Conservation (phyloP, 2,113 vertebrate genomes). For the Pelecanoides urinatrix region DNA sequence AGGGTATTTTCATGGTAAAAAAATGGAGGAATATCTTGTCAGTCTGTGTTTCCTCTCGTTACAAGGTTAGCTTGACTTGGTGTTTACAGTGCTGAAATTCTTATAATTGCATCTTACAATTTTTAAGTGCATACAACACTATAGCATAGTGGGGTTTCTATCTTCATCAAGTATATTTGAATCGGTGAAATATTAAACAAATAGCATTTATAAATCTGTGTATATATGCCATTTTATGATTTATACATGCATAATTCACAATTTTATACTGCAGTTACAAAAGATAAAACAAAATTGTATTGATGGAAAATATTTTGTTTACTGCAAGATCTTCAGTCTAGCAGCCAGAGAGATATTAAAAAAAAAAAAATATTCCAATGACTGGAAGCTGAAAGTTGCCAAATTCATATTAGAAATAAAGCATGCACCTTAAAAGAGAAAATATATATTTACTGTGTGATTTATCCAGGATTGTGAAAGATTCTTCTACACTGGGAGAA, state of each 20-base stretch:
- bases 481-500: background rate
- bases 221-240: background rate
- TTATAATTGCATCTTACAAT: background rate
- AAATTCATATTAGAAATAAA: background rate
- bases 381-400: background rate
- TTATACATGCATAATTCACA: background rate
- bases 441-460: background rate
- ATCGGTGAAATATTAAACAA: background rate
- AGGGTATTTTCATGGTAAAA: background rate
- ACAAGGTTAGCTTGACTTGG: background rate
- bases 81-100: background rate
- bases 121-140: background rate
- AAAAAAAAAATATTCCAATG: background rate
- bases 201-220: background rate
- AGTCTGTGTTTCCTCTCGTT: background rate
- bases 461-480: background rate
- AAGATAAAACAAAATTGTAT: background rate
- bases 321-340: background rate
- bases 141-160: background rate
- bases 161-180: background rate
- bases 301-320: background rate
- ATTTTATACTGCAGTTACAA: background rate
- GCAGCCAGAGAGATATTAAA: background rate
- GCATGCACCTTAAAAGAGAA: background rate
- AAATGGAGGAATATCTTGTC: background rate